These are phyloP conservation scores for Rotaria macrura DNA, from an alignment of 2,888 invertebrate species.

Conservation along the genomic window DNA sequence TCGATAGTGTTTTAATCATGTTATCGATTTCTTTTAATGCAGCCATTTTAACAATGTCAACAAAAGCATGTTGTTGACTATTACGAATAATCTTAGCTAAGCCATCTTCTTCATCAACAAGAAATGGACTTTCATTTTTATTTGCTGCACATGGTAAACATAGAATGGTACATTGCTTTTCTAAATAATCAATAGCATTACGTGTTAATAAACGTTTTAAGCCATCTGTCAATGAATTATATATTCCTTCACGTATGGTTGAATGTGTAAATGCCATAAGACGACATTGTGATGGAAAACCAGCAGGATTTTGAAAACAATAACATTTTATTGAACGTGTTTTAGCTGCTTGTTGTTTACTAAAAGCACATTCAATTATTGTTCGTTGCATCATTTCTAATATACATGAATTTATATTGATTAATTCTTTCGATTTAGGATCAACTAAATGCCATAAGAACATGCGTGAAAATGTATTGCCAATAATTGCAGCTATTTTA, in stretches of 20 bases:
- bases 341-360: background rate
- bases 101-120: background rate
- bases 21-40: background rate
- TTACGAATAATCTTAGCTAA: background rate
- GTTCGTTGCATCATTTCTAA: constrained; percentile 16
- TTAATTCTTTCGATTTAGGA: background rate
- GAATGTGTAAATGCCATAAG: constrained; percentile 4
- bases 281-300: background rate
- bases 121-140: background rate
- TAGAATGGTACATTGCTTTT: background rate
- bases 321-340: constrained; percentile 13
- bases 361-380: background rate
- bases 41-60: background rate
- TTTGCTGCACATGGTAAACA: background rate
- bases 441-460: constrained; percentile 1
- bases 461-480: background rate
- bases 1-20: background rate
- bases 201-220: background rate
- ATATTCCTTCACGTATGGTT: background rate
- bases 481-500: constrained; percentile 2
- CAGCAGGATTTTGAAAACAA: background rate
- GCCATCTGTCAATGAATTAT: background rate
- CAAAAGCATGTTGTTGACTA: background rate
- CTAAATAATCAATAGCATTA: background rate
- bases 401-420: background rate